Conservation (phyloP, 2,113 vertebrate genomes). For the Lepus timidus region DNA sequence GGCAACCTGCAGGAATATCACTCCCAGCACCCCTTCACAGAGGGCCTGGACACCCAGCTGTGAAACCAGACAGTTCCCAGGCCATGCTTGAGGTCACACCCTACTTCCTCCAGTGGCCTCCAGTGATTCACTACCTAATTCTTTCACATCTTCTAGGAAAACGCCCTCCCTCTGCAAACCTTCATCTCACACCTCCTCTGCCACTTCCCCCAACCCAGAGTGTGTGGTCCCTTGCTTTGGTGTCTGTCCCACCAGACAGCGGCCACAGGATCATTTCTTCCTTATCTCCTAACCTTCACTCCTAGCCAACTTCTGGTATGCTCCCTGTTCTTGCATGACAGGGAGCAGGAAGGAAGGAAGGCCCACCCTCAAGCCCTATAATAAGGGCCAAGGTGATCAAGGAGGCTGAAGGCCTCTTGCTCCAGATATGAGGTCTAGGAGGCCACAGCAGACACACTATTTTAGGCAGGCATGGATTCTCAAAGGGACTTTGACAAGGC, state of each 20-base stretch:
- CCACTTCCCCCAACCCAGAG: accelerated
- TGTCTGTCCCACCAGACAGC: background rate
- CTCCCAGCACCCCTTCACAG: accelerated
- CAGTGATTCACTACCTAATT: background rate
- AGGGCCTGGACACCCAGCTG: too few relatives aligned
- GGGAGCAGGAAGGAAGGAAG: too few relatives aligned
- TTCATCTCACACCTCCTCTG: background rate
- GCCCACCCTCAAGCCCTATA: background rate
- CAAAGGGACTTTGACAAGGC: background rate
- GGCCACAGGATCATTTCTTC: background rate
- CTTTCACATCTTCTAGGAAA: background rate
- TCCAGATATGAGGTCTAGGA: background rate
- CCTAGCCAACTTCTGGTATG: too few relatives aligned
- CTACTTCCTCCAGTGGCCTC: background rate
- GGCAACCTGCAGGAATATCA: too few relatives aligned
- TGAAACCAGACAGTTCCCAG: background rate
- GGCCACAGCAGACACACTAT: background rate
- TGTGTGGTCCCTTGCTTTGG: background rate
- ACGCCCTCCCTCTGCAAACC: accelerated
- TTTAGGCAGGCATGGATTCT: background rate
- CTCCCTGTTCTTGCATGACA: background rate
- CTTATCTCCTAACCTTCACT: background rate
- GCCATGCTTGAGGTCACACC: background rate
- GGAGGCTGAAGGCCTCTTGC: background rate
- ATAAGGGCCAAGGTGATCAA: background rate